Evolutionary conservation across 2,888 invertebrate genomes (phyloP), one percentile per base, ranked within the genome.

Genomic region (Mellilla xanthometata): DNA sequence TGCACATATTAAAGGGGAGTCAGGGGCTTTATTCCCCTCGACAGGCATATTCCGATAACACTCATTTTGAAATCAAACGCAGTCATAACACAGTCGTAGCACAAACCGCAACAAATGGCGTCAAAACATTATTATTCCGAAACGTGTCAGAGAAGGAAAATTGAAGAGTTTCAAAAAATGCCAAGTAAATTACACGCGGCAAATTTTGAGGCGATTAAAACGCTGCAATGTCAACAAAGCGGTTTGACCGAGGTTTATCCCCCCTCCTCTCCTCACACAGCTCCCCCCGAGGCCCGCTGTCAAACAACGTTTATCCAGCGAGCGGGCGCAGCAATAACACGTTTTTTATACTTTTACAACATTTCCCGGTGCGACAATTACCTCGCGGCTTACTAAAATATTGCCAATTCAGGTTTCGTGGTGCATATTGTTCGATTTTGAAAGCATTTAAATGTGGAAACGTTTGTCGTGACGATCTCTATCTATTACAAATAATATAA

Each of bases 291-390:
- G 36, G 24, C 41, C 41, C 19, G 48, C 76, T 76, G 81, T 83
- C 84, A 80, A 86, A 85, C 84, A 82, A 78, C 81, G 76, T 81
- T 83, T 81, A 81, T 70, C 76, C 76, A 76, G 76, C 79, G 78
- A 81, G 73, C 77, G 65, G 68, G 69, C 78, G 64, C 70, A 72
- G 64, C 74, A 81, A 83, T 80, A 85, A 82, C 81, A 81, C 70
- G 68, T 72, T 81, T 81, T n/a, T 76, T 80, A 74, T 75, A 70
- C 68, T 73, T 78, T 80, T 71, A 73, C 67, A 68, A 75, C 72
- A 71, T 73, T 73, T 75, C 68, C 72, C 72, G 54, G 60, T 62
- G 68, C 72, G 68, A 71, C 72, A 71, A 68, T 76, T 72, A 48
- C 43, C 62, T 31, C 60, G 63, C 46, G 61, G 64, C 51, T 33